Evolutionary conservation across 2,113 vertebrate species (phyloP), one percentile per base, ranked within the genome.

Genomic region (Toxotes chatareus): DNA sequence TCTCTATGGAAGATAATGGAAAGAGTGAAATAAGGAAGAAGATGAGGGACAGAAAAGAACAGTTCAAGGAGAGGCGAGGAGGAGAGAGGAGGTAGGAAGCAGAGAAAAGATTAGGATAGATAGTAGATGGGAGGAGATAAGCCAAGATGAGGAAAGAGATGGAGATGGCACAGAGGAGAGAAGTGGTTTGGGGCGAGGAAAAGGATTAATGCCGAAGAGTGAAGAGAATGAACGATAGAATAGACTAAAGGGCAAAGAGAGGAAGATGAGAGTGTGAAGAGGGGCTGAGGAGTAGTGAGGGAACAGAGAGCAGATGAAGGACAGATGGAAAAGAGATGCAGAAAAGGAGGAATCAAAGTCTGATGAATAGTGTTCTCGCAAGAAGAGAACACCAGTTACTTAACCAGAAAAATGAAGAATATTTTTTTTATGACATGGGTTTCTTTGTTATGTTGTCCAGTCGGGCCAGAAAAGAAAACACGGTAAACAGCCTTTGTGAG

Each of bases 401-500:
- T n/a, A 51, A 21, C 46, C 1, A 19, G 46, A 17, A 19, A 49
- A 49, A 17, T 49, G 7, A 49, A 49, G 46, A 19, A 1, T 49
- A 1, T 2, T 49, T 49, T 44, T 12, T 7, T 44, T 12, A 40
- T 40, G 38, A 40, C 38, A 4, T 14, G 3, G 44, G 16, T 17
- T 49, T 19, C 44, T 46, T 31, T 31, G 17, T 46, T 0, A 5
- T 0, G 23, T 61, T 13, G 42, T 44, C 23, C n/a, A 42, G 51
- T 13, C 0, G 36, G 66, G 12, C 19, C 31, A 44, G 75, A 74
- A 34, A 55, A 79, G 44, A 81, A 60, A 57, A 51, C 84, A 36
- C n/a, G 36, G 64, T 60, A 38, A 73, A 67, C 76, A 69, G 57
- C 38, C 71, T 86, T 89, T 89, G 89, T 87, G 76, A 60, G 46